These are phyloP conservation scores for Macaca nemestrina DNA, from an alignment of 2,113 vertebrate genomes.

Conservation along the genomic window DNA sequence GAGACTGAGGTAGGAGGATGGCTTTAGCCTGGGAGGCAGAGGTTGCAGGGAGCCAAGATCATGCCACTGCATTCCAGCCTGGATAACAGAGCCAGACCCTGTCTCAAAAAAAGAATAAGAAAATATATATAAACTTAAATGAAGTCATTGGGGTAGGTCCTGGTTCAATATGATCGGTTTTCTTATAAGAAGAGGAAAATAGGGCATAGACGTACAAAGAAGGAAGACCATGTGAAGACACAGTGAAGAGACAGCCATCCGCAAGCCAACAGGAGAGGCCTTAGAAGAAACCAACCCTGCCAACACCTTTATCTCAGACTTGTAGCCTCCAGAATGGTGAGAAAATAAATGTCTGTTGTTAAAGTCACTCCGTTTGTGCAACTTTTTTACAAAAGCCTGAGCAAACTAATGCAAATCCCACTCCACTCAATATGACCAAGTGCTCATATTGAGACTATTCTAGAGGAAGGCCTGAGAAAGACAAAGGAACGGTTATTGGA, in stretches of 20 bases:
- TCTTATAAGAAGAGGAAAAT: neutral
- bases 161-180: neutral
- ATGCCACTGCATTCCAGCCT: too few species aligned
- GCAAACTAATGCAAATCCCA: neutral
- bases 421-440: too few species aligned
- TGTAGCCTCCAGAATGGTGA: neutral
- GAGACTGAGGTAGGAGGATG: too few species aligned
- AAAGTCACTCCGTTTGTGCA: neutral
- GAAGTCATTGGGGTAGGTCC: neutral
- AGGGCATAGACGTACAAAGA: neutral
- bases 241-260: rapidly evolving
- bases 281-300: neutral
- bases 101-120: too few species aligned
- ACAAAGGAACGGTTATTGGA: neutral
- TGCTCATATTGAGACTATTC: neutral
- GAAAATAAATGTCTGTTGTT: neutral
- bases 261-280: neutral
- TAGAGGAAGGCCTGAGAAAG: neutral
- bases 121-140: neutral
- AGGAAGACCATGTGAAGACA: rapidly evolving
- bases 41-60: too few species aligned
- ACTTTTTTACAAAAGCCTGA: neutral
- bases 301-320: neutral
- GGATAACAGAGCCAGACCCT: too few species aligned
- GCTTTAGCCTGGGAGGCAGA: too few species aligned